A percentile compares a stretch with the other conserved stretches of the same genome.
Conservation (phyloP, 2,797 vertebrate genomes). For the Ispidina picta region DNA sequence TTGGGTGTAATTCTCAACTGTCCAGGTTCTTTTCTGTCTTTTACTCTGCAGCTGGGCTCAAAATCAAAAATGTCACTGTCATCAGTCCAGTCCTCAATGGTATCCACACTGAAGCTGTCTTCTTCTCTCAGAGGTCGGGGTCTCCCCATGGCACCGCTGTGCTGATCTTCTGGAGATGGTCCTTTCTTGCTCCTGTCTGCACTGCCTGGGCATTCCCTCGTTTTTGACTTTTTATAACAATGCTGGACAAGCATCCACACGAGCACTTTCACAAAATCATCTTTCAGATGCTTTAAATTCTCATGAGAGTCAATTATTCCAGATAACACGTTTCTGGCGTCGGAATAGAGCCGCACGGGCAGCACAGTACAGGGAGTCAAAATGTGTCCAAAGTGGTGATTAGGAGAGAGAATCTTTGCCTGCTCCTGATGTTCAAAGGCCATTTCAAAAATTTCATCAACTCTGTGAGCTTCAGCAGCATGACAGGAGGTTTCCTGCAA, state of each 20-base stretch:
- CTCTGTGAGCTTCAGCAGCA: slow-evolving; percentile 91
- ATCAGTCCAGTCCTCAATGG: slow-evolving; percentile 90
- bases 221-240: slow-evolving; percentile 83
- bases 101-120: slow-evolving; percentile 84
- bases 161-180: background rate
- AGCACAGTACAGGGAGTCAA: slow-evolving; percentile 90
- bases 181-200: slow-evolving; percentile 7
- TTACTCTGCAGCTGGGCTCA: slow-evolving; percentile 80
- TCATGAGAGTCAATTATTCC: slow-evolving; percentile 96
- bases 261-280: slow-evolving; percentile 92
- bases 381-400: slow-evolving; percentile 91
- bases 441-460: slow-evolving; percentile 94
- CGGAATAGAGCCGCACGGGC: slow-evolving; percentile 90
- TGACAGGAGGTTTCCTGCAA: slow-evolving; percentile 98
- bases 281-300: slow-evolving; percentile 91
- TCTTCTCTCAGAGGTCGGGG: slow-evolving; percentile 80
- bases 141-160: background rate
- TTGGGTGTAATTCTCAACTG: slow-evolving; percentile 71
- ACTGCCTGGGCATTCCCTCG: slow-evolving; percentile 41
- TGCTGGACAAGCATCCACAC: slow-evolving; percentile 92
- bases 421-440: slow-evolving; percentile 88
- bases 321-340: slow-evolving; percentile 90
- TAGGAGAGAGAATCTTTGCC: slow-evolving; percentile 80
- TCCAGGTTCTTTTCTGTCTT: slow-evolving; percentile 77
- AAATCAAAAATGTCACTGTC: slow-evolving; percentile 89